phyloP scores from a whole-genome alignment of 1,140 invertebrate genomes.

The Acromyrmex heyeri region DNA sequence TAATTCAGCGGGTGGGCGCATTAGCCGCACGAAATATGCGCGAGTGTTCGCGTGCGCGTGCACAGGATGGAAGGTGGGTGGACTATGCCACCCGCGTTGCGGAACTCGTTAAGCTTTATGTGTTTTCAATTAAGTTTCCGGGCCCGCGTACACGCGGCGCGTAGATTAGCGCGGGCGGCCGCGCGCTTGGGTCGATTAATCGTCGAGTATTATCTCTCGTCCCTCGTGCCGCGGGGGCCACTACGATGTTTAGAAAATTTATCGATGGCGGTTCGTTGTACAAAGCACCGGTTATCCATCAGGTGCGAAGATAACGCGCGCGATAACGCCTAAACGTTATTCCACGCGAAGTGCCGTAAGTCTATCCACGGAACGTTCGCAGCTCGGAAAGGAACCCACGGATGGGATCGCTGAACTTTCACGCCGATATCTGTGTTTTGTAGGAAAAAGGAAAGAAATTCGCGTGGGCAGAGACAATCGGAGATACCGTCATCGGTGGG shows the following conservation, averaged over 20 bases:
- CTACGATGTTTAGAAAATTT: slow-evolving; percentile 58
- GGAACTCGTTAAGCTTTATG: slow-evolving; percentile 73
- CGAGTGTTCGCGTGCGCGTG: slow-evolving; percentile 61
- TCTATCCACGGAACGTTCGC: slow-evolving; percentile 16
- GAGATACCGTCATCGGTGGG: slow-evolving; percentile 2
- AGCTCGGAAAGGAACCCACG: background rate
- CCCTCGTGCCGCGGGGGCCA: background rate
- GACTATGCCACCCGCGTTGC: slow-evolving; percentile 80
- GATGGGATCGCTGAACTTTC: slow-evolving; percentile 36
- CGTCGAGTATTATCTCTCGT: slow-evolving; percentile 68
- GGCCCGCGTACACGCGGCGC: slow-evolving; percentile 54
- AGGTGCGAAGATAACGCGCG: slow-evolving; percentile 55
- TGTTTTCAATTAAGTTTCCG: slow-evolving; percentile 80
- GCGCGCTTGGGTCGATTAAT: slow-evolving; percentile 75
- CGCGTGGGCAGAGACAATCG: slow-evolving; percentile 28
- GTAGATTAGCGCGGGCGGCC: slow-evolving; percentile 64
- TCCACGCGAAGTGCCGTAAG: slow-evolving; percentile 38
- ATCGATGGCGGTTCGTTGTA: slow-evolving; percentile 49
- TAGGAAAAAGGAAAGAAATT: background rate
- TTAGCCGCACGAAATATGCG: slow-evolving; percentile 60
- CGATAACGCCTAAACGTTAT: slow-evolving; percentile 40
- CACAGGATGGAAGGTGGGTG: slow-evolving; percentile 70
- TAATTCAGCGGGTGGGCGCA: slow-evolving; percentile 54
- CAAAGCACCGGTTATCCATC: slow-evolving; percentile 58
- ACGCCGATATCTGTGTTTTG: slow-evolving; percentile 23